Percentiles rank a stretch among this genome's conserved stretches.
Conservation (phyloP, 2,888 invertebrate genomes). For the Trichacis sp. region DNA sequence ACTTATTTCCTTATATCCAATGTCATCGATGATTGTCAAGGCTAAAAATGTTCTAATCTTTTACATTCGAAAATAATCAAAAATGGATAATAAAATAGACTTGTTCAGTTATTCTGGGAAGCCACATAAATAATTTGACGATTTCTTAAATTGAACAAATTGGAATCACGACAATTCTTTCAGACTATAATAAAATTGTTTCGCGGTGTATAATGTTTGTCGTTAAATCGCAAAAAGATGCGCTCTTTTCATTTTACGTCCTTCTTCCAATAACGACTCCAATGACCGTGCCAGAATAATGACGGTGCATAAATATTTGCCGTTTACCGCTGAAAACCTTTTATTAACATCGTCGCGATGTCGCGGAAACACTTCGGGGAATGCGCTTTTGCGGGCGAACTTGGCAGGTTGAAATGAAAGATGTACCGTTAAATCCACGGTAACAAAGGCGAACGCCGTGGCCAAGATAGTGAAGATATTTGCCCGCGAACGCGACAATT, state of each 20-base stretch:
- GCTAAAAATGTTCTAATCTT: too few species aligned
- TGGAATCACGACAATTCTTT: too few species aligned
- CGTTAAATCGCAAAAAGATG: conserved; percentile 31
- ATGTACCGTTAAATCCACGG: conserved; percentile 39
- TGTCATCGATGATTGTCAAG: too few species aligned
- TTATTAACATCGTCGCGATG: conserved; percentile 16
- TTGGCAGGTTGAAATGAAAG: conserved; percentile 25
- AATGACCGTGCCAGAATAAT: background rate
- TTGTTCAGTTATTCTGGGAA: too few species aligned
- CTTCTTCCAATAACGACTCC: background rate
- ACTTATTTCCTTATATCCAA: too few species aligned
- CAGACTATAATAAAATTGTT: too few species aligned
- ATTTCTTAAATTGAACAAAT: too few species aligned
- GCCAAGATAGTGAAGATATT: too few species aligned
- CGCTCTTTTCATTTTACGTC: conserved; percentile 19
- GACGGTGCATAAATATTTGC: background rate
- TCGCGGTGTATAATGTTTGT: conserved; percentile 27
- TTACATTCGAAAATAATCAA: too few species aligned
- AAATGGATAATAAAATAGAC: too few species aligned
- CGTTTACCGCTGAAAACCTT: conserved; percentile 5
- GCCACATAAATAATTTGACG: too few species aligned
- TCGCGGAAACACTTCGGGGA: too few species aligned
- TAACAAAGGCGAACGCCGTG: conserved; percentile 31
- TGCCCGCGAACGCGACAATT: conserved; percentile 21
- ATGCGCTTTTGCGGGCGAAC: conserved; percentile 21